Evolutionary conservation across 2,888 invertebrate species (phyloP), one percentile per base, ranked within the genome.

Genomic region (Spatulosminthurus flaviceps): DNA sequence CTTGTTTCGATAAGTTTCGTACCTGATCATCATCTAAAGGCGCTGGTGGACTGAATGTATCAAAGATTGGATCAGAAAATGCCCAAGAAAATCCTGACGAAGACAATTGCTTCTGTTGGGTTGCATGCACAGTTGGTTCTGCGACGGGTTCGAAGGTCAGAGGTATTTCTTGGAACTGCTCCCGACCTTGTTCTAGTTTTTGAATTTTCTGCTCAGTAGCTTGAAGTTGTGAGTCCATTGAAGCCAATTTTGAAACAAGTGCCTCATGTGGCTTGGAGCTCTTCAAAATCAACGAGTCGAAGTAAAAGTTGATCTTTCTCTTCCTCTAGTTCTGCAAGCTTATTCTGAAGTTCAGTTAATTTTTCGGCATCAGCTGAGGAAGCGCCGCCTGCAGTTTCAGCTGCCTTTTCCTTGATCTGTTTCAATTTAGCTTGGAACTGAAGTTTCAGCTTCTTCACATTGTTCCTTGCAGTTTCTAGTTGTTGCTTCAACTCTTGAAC

Each of bases 281-380:
- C 92, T 87, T 93, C 93, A 88, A 92, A 92, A 88, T 94, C 93
- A 86, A 94, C 92, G 87, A 94, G 90, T 89, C 93, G 93, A 87
- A 95, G 89, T 88, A 95, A 95, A 87, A 96, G 91, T 89, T 95
- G 94, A 86, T 95, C 95, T 89, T 95, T 96, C 88, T 96, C 96
- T 88, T 95, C 95, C 88, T 95, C 95, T 83, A 96, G 88, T 87
- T 95, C 94, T 19, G 93, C 93, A 81, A 96, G 91, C 21, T 86
- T 85, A 81, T 88, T 83, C 70, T 83, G 82, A 42, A 84, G 43
- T 19, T 79, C 67, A n/a, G 77, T 81, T 60, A 81, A 77, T 60
- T 79, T 78, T 28, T 80, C 82, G 22, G 64, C 2, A 64, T 21
- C 64, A 11, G 4, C 9, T 9, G 16, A 2, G 13, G 41, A 41